Conservation (phyloP, 2,113 vertebrate species). For the Benitochromis conjunctus region DNA sequence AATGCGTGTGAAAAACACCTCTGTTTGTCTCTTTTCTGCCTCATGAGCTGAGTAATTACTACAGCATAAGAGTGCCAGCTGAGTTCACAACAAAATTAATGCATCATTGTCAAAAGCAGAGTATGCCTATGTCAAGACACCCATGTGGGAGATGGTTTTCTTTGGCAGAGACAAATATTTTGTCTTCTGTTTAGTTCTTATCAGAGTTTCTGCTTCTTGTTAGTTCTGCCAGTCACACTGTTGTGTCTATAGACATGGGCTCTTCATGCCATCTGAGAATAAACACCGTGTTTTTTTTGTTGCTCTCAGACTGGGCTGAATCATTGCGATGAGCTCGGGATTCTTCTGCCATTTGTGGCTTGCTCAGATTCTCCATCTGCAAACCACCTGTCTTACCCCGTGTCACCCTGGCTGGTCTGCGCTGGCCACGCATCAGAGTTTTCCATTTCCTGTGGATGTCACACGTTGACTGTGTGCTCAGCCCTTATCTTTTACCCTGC, state of each 20-base stretch:
- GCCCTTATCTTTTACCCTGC: not conserved
- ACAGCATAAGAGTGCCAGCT: not conserved
- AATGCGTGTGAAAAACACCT: not conserved
- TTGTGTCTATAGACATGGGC: not conserved
- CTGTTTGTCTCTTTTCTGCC: not conserved
- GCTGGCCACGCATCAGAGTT: conserved; percentile 25
- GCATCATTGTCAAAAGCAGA: not conserved
- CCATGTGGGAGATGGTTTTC: not conserved
- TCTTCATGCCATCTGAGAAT: not conserved
- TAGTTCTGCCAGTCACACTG: not conserved
- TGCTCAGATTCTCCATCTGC: conserved; percentile 41
- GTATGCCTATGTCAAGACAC: not conserved
- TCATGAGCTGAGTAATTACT: not conserved
- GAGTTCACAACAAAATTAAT: not conserved
- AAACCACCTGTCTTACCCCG: conserved; percentile 46
- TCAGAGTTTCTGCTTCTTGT: conserved; percentile 7
- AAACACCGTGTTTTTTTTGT: not conserved
- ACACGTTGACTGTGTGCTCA: not conserved
- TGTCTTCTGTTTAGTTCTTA: not conserved
- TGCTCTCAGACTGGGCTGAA: not conserved
- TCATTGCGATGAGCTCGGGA: not conserved
- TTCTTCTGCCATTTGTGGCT: not conserved
- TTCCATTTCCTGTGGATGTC: conserved; percentile 31
- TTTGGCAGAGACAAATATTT: not conserved
- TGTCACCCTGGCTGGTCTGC: not conserved